These are phyloP conservation scores for Pemphredon lugubris DNA, from an alignment of 2,888 invertebrate genomes.

Conservation along the genomic window DNA sequence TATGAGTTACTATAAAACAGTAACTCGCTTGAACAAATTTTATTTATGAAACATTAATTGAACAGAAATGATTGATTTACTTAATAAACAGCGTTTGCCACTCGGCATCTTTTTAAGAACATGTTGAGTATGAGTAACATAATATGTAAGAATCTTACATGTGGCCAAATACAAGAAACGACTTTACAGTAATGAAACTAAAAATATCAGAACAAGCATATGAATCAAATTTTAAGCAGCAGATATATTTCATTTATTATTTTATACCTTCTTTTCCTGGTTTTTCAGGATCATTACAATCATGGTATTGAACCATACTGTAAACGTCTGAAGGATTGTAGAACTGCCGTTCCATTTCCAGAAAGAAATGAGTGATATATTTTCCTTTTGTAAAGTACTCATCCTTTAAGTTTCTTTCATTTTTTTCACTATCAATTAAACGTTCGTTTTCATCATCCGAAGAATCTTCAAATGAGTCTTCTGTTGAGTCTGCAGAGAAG, in stretches of 20 bases:
- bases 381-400: constrained; percentile 77
- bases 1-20: too few species aligned
- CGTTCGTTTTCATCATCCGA: constrained; percentile 67
- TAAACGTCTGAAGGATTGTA: constrained; percentile 75
- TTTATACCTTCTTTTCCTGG: constrained; percentile 66
- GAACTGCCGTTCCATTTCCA: constrained; percentile 75
- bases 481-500: constrained; percentile 68
- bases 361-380: constrained; percentile 75
- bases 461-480: constrained; percentile 65
- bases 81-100: too few species aligned
- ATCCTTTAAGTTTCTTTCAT: constrained; percentile 66
- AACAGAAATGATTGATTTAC: too few species aligned
- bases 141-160: constrained; percentile 5
- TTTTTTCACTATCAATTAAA: constrained; percentile 63
- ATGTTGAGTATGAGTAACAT: neutral
- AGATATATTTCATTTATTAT: constrained; percentile 52
- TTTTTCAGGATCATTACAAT: constrained; percentile 60
- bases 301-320: constrained; percentile 72
- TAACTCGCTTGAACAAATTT: too few species aligned
- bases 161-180: constrained; percentile 27
- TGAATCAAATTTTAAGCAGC: constrained; percentile 58
- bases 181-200: constrained; percentile 45
- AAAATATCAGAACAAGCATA: constrained; percentile 56
- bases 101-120: too few species aligned
- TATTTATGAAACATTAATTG: too few species aligned